These are phyloP conservation scores for Euproctis similis DNA, from an alignment of 2,888 invertebrate species.

Conservation along the genomic window DNA sequence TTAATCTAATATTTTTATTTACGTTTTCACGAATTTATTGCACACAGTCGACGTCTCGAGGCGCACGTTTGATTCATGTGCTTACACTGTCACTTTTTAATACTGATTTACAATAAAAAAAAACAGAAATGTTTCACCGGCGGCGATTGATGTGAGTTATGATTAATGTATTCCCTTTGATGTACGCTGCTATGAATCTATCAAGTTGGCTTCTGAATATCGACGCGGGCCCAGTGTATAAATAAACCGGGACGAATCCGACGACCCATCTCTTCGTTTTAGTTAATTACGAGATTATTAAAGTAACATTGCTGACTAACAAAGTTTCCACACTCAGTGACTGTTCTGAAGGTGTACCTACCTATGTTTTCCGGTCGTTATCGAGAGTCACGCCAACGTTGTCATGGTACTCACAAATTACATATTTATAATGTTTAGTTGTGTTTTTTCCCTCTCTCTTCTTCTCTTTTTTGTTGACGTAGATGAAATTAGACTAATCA, in stretches of 20 bases:
- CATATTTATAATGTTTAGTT: conserved; percentile 38
- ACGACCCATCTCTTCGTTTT: conserved; percentile 57
- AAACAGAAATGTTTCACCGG: conserved; percentile 68
- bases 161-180: conserved; percentile 72
- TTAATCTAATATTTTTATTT: too few relatives aligned
- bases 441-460: too few relatives aligned
- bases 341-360: conserved; percentile 13
- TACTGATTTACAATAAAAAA: conserved; percentile 76
- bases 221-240: conserved; percentile 62
- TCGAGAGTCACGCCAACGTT: conserved; percentile 49
- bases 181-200: conserved; percentile 74
- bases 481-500: conserved; percentile 72
- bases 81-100: conserved; percentile 71
- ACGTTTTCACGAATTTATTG: conserved; percentile 68
- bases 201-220: conserved; percentile 71
- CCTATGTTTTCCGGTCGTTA: conserved; percentile 40
- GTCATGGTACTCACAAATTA: conserved; percentile 63
- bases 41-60: conserved; percentile 64
- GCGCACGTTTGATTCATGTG: conserved; percentile 68
- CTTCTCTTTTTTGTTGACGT: conserved; percentile 33
- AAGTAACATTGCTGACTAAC: conserved; percentile 44
- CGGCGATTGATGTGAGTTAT: conserved; percentile 75
- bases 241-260: conserved; percentile 63
- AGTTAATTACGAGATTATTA: conserved; percentile 70
- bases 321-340: conserved; percentile 27